phyloP scores from a whole-genome alignment of 1,140 invertebrate genomes.

The Nasonia giraulti region DNA sequence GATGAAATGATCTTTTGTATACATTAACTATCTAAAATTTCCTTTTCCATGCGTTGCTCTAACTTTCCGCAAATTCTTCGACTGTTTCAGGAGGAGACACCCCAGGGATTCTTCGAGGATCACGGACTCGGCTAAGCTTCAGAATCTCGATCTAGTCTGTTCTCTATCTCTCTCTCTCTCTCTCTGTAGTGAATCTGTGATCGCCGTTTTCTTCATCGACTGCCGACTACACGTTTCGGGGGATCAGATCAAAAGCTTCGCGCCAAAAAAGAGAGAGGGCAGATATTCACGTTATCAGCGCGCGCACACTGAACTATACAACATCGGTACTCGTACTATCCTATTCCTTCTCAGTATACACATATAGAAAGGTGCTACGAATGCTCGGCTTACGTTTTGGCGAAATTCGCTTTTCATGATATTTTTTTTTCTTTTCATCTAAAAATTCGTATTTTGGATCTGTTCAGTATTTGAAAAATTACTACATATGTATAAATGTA shows the following conservation, averaged over 20 bases:
- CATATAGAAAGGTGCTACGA: not conserved
- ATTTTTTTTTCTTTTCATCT: not conserved
- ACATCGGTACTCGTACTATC: not conserved
- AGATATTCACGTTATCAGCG: not conserved
- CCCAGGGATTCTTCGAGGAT: constrained; percentile 98
- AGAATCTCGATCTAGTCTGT: not conserved
- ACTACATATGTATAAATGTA: not conserved
- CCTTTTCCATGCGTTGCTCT: not conserved
- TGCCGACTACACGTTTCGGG: constrained; percentile 10
- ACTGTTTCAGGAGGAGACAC: constrained; percentile 96
- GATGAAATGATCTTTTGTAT: not conserved
- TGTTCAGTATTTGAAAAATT: not conserved
- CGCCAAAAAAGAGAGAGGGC: constrained; percentile 3
- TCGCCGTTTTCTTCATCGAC: constrained; percentile 8
- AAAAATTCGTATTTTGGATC: not conserved
- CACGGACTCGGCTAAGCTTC: constrained; percentile 91
- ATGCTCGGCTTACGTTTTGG: not conserved
- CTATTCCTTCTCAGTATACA: not conserved
- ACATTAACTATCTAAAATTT: not conserved
- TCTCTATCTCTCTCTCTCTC: constrained; percentile 29
- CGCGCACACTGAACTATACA: not conserved
- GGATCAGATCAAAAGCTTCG: not conserved
- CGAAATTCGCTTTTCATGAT: not conserved
- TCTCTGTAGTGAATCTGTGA: constrained; percentile 10
- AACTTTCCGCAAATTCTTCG: not conserved